A percentile compares a stretch with the other conserved stretches of the same genome.
phyloP scores from a whole-genome alignment of 1,140 invertebrate species.

The Coenobita brevimanus region DNA sequence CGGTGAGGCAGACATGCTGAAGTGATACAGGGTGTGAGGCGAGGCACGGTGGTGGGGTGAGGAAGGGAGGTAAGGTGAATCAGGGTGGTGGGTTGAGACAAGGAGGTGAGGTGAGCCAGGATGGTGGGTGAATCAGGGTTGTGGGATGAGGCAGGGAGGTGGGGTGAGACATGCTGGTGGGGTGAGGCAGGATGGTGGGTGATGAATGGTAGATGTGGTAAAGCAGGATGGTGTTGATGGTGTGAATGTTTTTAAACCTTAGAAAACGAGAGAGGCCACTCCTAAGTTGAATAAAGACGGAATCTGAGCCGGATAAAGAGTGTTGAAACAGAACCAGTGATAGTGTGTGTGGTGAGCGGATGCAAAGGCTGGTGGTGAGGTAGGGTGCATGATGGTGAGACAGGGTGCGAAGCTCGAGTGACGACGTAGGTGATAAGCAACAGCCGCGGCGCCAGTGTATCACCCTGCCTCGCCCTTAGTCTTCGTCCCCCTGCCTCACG shows the following conservation, averaged over 20 bases:
- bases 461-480: background rate
- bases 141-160: background rate
- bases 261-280: too few relatives aligned
- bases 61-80: background rate
- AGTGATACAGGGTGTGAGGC: too few relatives aligned
- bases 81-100: background rate
- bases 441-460: background rate
- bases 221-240: too few relatives aligned
- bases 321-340: too few relatives aligned
- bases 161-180: background rate
- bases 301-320: too few relatives aligned
- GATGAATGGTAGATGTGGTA: too few relatives aligned
- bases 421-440: slow-evolving; percentile 9
- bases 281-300: too few relatives aligned
- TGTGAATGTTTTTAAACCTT: too few relatives aligned
- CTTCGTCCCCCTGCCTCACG: background rate
- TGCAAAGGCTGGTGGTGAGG: too few relatives aligned
- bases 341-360: too few relatives aligned
- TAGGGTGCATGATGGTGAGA: background rate
- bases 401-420: background rate
- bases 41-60: background rate
- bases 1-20: background rate
- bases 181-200: background rate
- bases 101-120: background rate
- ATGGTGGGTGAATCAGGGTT: background rate